Conservation (phyloP, 2,888 invertebrate genomes). For the Glyphotaelius pellucidus region DNA sequence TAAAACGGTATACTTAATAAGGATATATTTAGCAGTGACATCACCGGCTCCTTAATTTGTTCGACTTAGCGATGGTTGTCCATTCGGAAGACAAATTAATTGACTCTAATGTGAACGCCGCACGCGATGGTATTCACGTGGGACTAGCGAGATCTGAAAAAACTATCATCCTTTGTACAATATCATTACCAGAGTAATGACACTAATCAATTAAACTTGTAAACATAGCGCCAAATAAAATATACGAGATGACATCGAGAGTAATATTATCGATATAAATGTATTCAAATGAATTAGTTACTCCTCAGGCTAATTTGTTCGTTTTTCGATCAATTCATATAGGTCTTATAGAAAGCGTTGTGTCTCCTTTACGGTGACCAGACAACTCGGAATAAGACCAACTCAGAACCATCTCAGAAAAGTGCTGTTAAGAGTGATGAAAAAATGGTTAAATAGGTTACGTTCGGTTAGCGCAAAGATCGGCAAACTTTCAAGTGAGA, state of each 20-base stretch:
- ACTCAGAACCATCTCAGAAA: no score
- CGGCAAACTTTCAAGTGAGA: no score
- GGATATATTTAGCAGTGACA: neutral
- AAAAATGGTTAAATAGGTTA: no score
- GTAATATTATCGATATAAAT: neutral
- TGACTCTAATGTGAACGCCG: neutral
- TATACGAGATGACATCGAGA: neutral
- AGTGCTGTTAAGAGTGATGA: no score
- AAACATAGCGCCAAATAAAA: neutral
- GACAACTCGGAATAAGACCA: no score
- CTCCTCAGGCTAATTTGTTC: no score
- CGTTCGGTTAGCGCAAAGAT: no score
- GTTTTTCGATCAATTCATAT: no score
- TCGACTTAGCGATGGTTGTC: neutral
- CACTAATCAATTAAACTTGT: neutral
- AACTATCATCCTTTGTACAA: neutral
- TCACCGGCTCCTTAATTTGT: neutral
- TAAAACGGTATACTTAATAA: neutral
- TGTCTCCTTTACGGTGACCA: no score
- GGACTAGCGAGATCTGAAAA: neutral
- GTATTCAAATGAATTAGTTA: no score
- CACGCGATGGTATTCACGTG: neutral
- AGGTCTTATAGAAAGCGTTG: no score
- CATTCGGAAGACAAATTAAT: slow-evolving; percentile 23
- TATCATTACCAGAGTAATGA: neutral